A percentile compares a stretch with the other conserved stretches of the same genome.
Evolutionary conservation across 2,797 vertebrate species (phyloP).

Genomic region (Acanthurus tractus): DNA sequence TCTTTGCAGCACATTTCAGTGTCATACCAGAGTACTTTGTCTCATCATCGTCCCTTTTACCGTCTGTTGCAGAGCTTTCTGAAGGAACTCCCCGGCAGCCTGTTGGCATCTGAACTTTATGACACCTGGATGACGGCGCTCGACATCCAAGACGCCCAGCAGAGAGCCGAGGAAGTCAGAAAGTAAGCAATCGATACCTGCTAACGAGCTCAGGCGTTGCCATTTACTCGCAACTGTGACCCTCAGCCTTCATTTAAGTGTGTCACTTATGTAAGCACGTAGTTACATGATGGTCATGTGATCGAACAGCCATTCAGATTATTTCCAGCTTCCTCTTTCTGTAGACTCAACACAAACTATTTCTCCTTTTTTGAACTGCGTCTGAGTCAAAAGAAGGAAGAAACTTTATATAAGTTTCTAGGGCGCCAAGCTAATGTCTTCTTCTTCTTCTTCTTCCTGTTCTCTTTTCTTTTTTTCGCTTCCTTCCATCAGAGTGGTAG

Average conservation of each 20-base stretch:
- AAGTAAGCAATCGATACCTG: conserved; percentile 78
- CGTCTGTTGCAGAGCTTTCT: conserved; percentile 90
- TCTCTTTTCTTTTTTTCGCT: conserved; percentile 25
- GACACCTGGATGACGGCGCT: conserved; percentile 90
- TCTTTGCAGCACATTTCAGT: neutral
- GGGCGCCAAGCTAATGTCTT: conserved; percentile 54
- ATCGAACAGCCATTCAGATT: neutral
- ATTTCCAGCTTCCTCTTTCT: neutral
- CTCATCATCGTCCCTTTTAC: conserved; percentile 9
- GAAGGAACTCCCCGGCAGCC: conserved; percentile 91
- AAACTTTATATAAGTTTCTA: conserved; percentile 52
- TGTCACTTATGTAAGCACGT: neutral
- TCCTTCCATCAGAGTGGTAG: conserved; percentile 84
- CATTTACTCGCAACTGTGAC: neutral
- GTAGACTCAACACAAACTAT: conserved; percentile 23
- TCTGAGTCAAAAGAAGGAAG: conserved; percentile 65
- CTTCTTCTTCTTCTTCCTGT: conserved; percentile 64
- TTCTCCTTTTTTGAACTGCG: conserved; percentile 53
- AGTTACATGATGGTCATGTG: conserved; percentile 21
- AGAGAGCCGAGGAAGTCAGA: conserved; percentile 86
- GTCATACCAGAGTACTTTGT: neutral
- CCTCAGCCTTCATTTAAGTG: neutral
- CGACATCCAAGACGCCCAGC: conserved; percentile 78
- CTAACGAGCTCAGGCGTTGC: neutral
- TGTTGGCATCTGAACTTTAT: conserved; percentile 89